Base-by-base conservation (phyloP, 2,888 invertebrate species). In the Cerceris rybyensis region DNA sequence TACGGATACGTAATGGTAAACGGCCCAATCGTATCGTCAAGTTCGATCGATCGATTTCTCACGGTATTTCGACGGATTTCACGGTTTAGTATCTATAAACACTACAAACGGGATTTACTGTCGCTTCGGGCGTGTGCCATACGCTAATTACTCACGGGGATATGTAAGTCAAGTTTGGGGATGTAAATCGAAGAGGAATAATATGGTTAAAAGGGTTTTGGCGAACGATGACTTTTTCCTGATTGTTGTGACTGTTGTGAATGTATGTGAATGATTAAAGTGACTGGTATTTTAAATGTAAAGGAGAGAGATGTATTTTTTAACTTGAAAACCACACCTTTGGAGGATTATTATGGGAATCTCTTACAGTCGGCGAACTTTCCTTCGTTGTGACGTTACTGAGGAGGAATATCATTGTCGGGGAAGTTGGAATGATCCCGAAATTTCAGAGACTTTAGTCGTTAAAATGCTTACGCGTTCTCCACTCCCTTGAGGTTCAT, bases 71-170 rank as follows among this genome's bases (percentile, higher is more conserved):
- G 57, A 52, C 16, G 54, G 63, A 54, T 17, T 28, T 41, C 59
- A 16, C 63, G 73, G 57, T 83, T 85, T 85, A 82, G 79, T 82
- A 82, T 72, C 82, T 76, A 82, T 85, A 85, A 83, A 83, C 79
- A 68, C 55, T 28, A 42, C n/a, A 61, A 59, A 7, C 50, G 52
- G 77, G 70, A 83, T 82, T 82, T 74, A 82, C 70, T 61, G 67
- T 74, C 69, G 80, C 70, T 74, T 71, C 60, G 55, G 75, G 72
- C 70, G 65, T 67, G 73, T 64, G 55, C 49, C 60, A 59, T 66
- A 42, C 71, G 54, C 58, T 78, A 78, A 81, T 82, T 81, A 79
- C 63, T 55, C 57, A 46, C 69, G 67, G 16, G 17, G 57, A 67
- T 46, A 65, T 50, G 55, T 70, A 70, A 78, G 73, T 70, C 70